Percentiles rank a stretch among this genome's conserved stretches.
Evolutionary conservation across 2,113 vertebrate genomes (phyloP).

Genomic region (Myotis brandtii): DNA sequence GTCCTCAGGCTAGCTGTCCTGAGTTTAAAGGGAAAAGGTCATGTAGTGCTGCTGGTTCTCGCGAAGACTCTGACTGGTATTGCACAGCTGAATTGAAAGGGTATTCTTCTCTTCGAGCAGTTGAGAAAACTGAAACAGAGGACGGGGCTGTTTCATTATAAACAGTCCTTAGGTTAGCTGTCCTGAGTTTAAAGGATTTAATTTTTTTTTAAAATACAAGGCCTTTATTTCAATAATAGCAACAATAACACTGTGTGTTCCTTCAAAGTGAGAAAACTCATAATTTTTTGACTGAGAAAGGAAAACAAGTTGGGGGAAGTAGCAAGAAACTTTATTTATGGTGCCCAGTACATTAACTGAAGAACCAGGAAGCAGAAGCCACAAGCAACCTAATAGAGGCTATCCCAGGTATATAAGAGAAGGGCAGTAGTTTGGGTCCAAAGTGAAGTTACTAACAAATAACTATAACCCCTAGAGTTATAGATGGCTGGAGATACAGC

Average conservation of each 20-base stretch:
- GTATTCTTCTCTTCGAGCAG: constrained; percentile 89
- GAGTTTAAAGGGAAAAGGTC: constrained; percentile 83
- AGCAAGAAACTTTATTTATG: background rate
- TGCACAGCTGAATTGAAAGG: constrained; percentile 85
- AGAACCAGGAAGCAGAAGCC: background rate
- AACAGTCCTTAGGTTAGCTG: background rate
- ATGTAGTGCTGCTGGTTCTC: constrained; percentile 84
- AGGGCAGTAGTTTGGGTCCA: background rate
- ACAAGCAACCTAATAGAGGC: background rate
- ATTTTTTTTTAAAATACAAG: background rate
- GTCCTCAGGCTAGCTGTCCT: background rate
- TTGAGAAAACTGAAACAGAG: constrained; percentile 86
- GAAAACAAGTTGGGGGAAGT: background rate
- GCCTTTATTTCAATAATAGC: background rate
- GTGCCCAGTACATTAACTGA: background rate
- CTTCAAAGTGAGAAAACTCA: background rate
- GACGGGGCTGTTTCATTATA: background rate
- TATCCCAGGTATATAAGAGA: background rate
- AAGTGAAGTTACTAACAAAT: background rate
- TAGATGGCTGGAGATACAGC: background rate
- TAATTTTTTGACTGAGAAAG: background rate
- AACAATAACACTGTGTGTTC: background rate
- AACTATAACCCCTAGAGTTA: background rate
- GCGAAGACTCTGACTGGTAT: constrained; percentile 78
- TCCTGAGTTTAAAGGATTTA: background rate